Evolutionary conservation across 2,888 invertebrate genomes (phyloP).

Genomic region (Diarsia rubi): DNA sequence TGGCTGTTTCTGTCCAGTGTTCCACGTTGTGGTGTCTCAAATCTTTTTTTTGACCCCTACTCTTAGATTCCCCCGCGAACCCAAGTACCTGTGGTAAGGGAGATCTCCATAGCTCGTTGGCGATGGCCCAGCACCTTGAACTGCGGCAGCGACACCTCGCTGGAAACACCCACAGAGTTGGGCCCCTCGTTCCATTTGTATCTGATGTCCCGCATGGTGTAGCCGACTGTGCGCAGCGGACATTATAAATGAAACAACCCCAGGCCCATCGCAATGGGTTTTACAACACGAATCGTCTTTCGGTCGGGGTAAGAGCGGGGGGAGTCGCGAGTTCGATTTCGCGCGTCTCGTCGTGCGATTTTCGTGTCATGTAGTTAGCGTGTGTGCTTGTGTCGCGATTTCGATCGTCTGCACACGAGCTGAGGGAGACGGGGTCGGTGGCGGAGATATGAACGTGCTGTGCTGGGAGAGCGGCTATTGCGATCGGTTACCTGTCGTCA

Average conservation of each 20-base stretch:
- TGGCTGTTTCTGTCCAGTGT: slow-evolving; percentile 89
- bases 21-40: slow-evolving; percentile 81
- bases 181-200: slow-evolving; percentile 99
- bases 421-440: slow-evolving; percentile 89
- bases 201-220: slow-evolving; percentile 99
- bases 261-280: slow-evolving; percentile 91
- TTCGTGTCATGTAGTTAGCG: slow-evolving; percentile 85
- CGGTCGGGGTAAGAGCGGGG: slow-evolving; percentile 87
- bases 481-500: slow-evolving; percentile 97
- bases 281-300: slow-evolving; percentile 87
- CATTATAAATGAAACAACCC: slow-evolving; percentile 89
- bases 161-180: slow-evolving; percentile 98
- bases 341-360: slow-evolving; percentile 87
- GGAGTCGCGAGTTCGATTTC: slow-evolving; percentile 83
- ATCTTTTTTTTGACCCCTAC: slow-evolving; percentile 66
- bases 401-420: slow-evolving; percentile 87
- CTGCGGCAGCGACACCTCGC: slow-evolving; percentile 98
- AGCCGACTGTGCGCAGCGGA: slow-evolving; percentile 96
- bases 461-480: slow-evolving; percentile 83
- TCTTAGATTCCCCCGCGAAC: slow-evolving; percentile 78
- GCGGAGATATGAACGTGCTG: slow-evolving; percentile 84
- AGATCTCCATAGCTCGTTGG: slow-evolving; percentile 98
- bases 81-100: slow-evolving; percentile 97
- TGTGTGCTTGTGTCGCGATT: slow-evolving; percentile 88
- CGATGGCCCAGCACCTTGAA: slow-evolving; percentile 99